Evolutionary conservation across 2,113 vertebrate species (phyloP).

Genomic region (Platanista minor): DNA sequence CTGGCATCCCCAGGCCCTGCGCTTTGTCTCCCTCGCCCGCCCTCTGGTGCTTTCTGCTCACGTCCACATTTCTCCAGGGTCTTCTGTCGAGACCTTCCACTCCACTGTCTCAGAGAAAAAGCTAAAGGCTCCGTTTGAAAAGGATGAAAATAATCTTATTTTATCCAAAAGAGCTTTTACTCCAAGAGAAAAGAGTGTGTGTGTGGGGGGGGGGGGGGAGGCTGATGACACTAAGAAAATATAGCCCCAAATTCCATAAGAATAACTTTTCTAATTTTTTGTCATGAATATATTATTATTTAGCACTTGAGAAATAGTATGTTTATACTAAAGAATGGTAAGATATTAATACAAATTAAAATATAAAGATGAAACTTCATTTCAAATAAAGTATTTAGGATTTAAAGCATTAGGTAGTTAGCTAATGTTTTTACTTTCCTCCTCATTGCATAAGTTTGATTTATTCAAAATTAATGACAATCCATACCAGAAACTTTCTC

Average conservation of each 20-base stretch:
- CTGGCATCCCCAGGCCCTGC: slow-evolving; percentile 13
- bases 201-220: no score
- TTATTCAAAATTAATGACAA: background rate
- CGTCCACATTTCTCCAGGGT: slow-evolving; percentile 46
- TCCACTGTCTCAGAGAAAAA: slow-evolving; percentile 30
- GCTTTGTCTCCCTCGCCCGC: background rate
- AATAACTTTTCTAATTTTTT: background rate
- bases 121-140: slow-evolving; percentile 36
- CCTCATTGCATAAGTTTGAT: background rate
- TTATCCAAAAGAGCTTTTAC: slow-evolving; percentile 42
- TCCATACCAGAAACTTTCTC: background rate
- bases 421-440: background rate
- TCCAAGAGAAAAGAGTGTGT: background rate
- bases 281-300: background rate
- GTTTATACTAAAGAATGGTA: background rate
- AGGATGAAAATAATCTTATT: slow-evolving; percentile 33
- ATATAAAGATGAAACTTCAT: background rate
- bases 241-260: background rate
- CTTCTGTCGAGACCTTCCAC: slow-evolving; percentile 45
- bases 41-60: background rate
- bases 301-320: background rate
- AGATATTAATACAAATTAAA: background rate
- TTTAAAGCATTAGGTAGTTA: background rate
- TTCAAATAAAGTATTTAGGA: background rate
- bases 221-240: background rate